These are phyloP conservation scores for Apamea anceps DNA, from an alignment of 2,888 invertebrate genomes.

Conservation along the genomic window DNA sequence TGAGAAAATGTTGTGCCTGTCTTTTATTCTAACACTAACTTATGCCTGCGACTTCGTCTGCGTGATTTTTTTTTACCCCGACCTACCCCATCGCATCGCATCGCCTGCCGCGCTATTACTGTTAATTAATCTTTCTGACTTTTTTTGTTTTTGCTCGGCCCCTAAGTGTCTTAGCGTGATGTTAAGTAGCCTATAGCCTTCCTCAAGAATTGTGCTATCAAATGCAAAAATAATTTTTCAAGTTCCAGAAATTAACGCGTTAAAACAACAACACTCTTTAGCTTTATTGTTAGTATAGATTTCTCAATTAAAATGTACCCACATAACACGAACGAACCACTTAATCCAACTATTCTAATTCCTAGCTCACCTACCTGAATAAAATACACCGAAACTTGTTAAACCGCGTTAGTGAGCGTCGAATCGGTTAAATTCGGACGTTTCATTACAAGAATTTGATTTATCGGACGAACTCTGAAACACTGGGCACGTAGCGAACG, in stretches of 20 bases:
- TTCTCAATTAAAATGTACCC: conserved; percentile 4
- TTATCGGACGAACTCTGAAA: conserved; percentile 80
- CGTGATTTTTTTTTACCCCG: no score
- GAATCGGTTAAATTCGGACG: conserved; percentile 78
- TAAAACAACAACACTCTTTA: background rate
- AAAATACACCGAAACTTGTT: conserved; percentile 70
- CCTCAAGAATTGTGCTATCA: no score
- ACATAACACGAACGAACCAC: conserved; percentile 13
- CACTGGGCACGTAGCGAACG: conserved; percentile 74
- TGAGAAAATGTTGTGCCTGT: background rate
- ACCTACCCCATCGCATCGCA: no score
- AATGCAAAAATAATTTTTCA: background rate
- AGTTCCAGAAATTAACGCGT: no score
- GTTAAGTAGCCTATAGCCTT: background rate
- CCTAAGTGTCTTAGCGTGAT: background rate
- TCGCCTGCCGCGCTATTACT: no score
- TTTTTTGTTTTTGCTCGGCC: no score
- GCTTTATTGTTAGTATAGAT: background rate
- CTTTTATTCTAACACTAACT: background rate
- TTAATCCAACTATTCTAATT: conserved; percentile 57
- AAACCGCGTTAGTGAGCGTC: conserved; percentile 69
- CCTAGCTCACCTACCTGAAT: conserved; percentile 42
- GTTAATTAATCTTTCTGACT: no score
- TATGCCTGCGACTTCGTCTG: no score
- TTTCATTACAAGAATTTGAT: conserved; percentile 88